A percentile compares a stretch with the other conserved stretches of the same genome.
These are phyloP conservation scores for Tetanocera ferruginea DNA, from an alignment of 2,888 invertebrate species.

Conservation along the genomic window DNA sequence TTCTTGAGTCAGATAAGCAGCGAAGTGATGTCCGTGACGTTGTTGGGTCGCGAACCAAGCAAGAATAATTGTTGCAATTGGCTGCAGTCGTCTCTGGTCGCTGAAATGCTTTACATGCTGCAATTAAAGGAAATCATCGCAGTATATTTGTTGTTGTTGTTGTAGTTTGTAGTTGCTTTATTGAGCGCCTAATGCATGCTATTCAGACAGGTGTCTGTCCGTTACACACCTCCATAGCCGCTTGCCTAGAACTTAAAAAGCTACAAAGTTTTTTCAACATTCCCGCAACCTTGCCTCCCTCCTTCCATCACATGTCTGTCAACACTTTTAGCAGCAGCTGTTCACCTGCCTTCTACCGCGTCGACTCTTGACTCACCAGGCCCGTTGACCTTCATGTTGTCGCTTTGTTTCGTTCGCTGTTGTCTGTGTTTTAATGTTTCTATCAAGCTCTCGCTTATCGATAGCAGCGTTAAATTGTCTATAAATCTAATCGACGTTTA, in stretches of 20 bases:
- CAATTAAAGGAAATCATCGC: conserved; percentile 60
- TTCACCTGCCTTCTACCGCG: conserved; percentile 6
- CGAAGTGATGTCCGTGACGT: not conserved
- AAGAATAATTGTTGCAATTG: not conserved
- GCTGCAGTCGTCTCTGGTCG: not conserved
- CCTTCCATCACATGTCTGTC: no score
- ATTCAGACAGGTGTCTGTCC: conserved; percentile 22
- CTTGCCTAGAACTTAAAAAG: no score
- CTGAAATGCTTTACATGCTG: conserved; percentile 58
- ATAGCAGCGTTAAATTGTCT: not conserved
- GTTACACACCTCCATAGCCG: not conserved
- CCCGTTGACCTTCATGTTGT: conserved; percentile 15
- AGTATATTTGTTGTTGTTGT: not conserved
- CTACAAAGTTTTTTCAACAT: no score
- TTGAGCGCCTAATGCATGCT: conserved; percentile 38
- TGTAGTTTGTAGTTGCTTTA: conserved; percentile 17
- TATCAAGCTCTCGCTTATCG: not conserved
- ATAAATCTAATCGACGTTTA: not conserved
- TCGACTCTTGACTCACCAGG: not conserved
- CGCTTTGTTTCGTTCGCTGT: not conserved
- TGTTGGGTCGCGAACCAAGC: not conserved
- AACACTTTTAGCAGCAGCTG: not conserved
- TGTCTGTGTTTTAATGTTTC: conserved; percentile 11
- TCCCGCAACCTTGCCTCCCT: no score
- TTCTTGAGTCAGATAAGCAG: not conserved